Conservation (phyloP, 2,888 invertebrate genomes). For the Thecophora atra region DNA sequence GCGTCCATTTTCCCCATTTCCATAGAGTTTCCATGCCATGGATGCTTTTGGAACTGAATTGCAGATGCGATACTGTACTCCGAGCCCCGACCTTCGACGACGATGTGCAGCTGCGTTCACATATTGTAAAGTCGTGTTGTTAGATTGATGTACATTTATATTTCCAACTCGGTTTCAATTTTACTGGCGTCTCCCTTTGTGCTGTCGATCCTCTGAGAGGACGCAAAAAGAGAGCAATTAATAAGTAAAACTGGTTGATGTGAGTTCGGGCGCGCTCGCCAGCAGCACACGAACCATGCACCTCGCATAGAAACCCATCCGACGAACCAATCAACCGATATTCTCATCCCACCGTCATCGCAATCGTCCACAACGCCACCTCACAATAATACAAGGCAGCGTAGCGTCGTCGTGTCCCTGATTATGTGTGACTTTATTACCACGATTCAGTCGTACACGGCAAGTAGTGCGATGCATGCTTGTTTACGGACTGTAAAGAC, state of each 20-base stretch:
- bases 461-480: slow-evolving; percentile 26
- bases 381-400: background rate
- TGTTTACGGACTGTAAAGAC: slow-evolving; percentile 22
- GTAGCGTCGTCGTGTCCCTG: slow-evolving; percentile 12
- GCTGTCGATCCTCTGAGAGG: background rate
- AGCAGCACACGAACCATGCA: background rate
- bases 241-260: slow-evolving; percentile 16
- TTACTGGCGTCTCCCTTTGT: background rate
- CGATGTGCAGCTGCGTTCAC: slow-evolving; percentile 3
- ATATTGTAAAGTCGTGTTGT: background rate
- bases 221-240: slow-evolving; percentile 5
- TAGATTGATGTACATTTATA: background rate
- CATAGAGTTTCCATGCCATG: no score
- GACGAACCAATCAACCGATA: background rate
- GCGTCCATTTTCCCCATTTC: no score
- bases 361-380: background rate
- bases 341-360: background rate
- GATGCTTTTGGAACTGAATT: background rate
- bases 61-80: slow-evolving; percentile 1
- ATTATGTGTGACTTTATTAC: slow-evolving; percentile 31
- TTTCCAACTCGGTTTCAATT: background rate
- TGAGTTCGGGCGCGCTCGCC: background rate
- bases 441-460: slow-evolving; percentile 4
- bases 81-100: background rate
- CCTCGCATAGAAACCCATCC: background rate